Conservation (phyloP, 2,888 invertebrate species). For the Phalera bucephala region DNA sequence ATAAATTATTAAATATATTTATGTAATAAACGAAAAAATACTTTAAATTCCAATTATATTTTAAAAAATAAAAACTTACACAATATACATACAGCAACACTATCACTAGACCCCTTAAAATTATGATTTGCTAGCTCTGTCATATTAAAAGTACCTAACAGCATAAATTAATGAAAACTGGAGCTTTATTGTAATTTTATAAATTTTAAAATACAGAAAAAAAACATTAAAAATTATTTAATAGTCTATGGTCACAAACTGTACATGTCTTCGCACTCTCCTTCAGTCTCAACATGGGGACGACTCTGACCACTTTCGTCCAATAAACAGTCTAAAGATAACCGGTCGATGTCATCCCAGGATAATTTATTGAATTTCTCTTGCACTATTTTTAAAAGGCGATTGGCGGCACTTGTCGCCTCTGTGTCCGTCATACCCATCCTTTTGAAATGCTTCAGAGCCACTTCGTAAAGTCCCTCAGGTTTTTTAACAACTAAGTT, state of each 20-base stretch:
- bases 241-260: conserved; percentile 42
- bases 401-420: conserved; percentile 83
- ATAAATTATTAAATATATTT: too few relatives aligned
- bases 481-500: conserved; percentile 88
- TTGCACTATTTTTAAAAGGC: conserved; percentile 80
- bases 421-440: conserved; percentile 84
- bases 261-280: conserved; percentile 48
- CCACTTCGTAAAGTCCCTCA: conserved; percentile 82
- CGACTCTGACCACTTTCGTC: conserved; percentile 40
- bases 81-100: conserved; percentile 25
- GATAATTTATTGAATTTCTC: conserved; percentile 79
- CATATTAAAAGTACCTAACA: conserved; percentile 1
- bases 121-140: conserved; percentile 13
- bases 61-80: conserved; percentile 15
- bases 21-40: too few relatives aligned
- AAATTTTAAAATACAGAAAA: conserved; percentile 22
- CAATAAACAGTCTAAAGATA: conserved; percentile 63
- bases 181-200: conserved; percentile 5
- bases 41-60: too few relatives aligned
- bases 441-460: conserved; percentile 83
- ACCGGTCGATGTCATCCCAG: conserved; percentile 84
- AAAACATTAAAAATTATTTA: conserved; percentile 22
- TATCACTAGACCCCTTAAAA: conserved; percentile 15
- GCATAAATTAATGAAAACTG: conserved; percentile 5
- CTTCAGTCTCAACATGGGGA: conserved; percentile 34